Evolutionary conservation across 23 tunicate genomes (phyloP).

Genomic region (Trididemnum miniatum): DNA sequence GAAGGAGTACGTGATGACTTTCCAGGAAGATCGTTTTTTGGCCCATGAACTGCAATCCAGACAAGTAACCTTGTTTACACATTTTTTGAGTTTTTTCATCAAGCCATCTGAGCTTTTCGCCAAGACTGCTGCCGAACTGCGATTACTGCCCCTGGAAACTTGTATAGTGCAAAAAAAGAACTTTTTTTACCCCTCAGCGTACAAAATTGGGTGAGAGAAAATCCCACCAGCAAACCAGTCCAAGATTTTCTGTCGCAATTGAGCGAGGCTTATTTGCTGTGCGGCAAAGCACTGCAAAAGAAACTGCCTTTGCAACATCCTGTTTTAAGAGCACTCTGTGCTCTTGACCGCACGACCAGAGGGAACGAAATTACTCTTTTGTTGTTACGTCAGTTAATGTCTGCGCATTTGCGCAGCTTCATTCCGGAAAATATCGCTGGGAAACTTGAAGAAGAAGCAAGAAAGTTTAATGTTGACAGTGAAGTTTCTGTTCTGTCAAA

Average conservation of each 20-base stretch:
- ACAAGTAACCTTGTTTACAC: neutral
- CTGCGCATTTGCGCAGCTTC: neutral
- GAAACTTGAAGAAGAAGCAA: neutral
- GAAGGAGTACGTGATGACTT: neutral
- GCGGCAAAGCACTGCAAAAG: neutral
- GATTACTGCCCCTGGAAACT: neutral
- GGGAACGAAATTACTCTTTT: neutral
- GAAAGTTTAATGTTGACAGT: neutral
- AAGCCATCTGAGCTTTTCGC: neutral
- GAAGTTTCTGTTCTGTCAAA: neutral
- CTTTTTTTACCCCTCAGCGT: neutral
- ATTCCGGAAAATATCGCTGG: neutral
- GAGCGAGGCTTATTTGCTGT: neutral
- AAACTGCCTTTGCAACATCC: neutral
- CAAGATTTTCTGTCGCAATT: neutral
- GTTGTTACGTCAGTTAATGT: neutral
- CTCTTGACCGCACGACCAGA: neutral
- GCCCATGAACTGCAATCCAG: neutral
- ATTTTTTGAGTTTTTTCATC: neutral
- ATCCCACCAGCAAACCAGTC: neutral
- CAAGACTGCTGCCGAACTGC: neutral
- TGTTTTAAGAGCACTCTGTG: neutral
- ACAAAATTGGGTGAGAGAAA: neutral
- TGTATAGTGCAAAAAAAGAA: neutral
- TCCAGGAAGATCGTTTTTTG: neutral